Percentiles rank a stretch among this genome's conserved stretches.
Evolutionary conservation across 37 sponge, comb jelly and placozoan genomes (phyloP).

Genomic region (Tethya wilhelma): DNA sequence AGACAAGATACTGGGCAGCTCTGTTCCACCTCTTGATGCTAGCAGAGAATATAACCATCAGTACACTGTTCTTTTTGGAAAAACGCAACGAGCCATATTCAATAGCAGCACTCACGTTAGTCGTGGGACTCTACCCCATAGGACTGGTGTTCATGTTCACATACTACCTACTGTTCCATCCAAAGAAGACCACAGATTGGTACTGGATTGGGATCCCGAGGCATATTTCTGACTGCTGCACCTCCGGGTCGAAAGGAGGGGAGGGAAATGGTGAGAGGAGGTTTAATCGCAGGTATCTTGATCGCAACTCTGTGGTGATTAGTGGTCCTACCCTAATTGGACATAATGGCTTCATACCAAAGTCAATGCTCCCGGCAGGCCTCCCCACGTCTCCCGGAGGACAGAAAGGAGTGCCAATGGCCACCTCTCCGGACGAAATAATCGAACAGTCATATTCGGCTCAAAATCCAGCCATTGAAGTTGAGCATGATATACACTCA

Average conservation of each 20-base stretch:
- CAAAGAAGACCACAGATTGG: slow-evolving; percentile 37
- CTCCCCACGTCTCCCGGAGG: not conserved
- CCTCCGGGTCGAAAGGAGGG: too few relatives aligned
- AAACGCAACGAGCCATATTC: too few relatives aligned
- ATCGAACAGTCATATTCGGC: not conserved
- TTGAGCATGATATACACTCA: not conserved
- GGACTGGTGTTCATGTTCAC: slow-evolving; percentile 49
- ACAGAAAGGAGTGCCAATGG: not conserved
- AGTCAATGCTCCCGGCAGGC: slow-evolving; percentile 6
- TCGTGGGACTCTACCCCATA: slow-evolving; percentile 32
- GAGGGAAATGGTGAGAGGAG: too few relatives aligned
- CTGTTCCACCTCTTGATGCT: slow-evolving; percentile 61
- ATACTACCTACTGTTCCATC: slow-evolving; percentile 42
- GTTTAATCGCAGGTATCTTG: not conserved
- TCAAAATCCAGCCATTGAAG: too few relatives aligned
- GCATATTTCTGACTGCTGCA: slow-evolving; percentile 6
- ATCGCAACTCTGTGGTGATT: slow-evolving; percentile 10
- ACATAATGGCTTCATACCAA: slow-evolving; percentile 30
- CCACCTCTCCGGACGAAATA: not conserved
- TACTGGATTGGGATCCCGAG: slow-evolving; percentile 40
- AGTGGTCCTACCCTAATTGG: slow-evolving; percentile 26
- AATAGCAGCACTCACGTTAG: slow-evolving; percentile 9
- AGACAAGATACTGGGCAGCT: not conserved
- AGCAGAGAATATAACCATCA: slow-evolving; percentile 60
- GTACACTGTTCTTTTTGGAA: slow-evolving; percentile 50